These are phyloP conservation scores for Drosophila suzukii DNA, from an alignment of 1,140 invertebrate genomes.

Conservation along the genomic window DNA sequence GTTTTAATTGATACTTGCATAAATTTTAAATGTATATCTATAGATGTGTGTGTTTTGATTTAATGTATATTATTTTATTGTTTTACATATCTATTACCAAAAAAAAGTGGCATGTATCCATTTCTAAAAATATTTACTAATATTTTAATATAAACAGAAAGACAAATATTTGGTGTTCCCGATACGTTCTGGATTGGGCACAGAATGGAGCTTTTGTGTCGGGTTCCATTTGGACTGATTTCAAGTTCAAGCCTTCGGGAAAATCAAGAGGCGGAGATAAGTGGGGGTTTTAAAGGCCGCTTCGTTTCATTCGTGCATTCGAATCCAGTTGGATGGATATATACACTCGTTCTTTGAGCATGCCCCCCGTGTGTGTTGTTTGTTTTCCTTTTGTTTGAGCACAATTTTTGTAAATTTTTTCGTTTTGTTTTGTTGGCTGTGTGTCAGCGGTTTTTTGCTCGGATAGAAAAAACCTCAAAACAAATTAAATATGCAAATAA, in stretches of 20 bases:
- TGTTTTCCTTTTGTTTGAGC: conserved; percentile 38
- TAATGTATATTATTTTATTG: no score
- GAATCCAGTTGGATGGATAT: conserved; percentile 2
- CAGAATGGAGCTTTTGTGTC: neutral
- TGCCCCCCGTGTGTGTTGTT: conserved; percentile 17
- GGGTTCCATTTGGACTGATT: conserved; percentile 1
- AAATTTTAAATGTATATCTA: no score
- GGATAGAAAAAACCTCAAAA: conserved; percentile 70
- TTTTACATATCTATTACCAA: no score
- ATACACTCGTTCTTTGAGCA: neutral
- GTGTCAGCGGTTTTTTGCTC: conserved; percentile 66
- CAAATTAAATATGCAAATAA: conserved; percentile 81
- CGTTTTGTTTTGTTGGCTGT: conserved; percentile 18
- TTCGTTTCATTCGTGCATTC: conserved; percentile 7
- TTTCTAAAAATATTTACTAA: neutral
- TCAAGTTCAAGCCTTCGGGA: conserved; percentile 10
- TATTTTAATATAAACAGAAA: neutral
- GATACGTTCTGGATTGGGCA: neutral
- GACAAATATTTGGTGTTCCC: neutral
- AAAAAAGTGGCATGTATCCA: no score
- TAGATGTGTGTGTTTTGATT: no score
- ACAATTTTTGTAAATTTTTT: conserved; percentile 55
- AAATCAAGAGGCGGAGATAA: neutral
- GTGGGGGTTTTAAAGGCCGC: neutral
- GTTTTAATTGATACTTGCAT: no score